Evolutionary conservation across 2,888 invertebrate species (phyloP).

Genomic region (Thysanoteuthis rhombus): DNA sequence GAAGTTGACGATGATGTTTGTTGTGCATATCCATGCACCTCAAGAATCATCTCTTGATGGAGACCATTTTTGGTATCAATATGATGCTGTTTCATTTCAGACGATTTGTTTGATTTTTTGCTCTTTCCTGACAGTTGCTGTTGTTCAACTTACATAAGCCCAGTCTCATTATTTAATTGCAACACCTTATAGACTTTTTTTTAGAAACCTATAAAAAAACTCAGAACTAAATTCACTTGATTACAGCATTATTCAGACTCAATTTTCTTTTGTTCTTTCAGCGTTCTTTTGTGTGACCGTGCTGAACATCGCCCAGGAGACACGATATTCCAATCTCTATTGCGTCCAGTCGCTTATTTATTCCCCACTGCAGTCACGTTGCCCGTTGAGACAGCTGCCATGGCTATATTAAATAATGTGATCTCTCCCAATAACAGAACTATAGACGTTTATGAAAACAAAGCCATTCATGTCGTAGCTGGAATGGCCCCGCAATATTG

Average conservation of each 20-base stretch:
- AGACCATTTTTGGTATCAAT: too few species aligned
- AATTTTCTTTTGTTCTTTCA: constrained; percentile 40
- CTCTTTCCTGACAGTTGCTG: too few species aligned
- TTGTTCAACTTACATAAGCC: too few species aligned
- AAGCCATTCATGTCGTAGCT: constrained; percentile 58
- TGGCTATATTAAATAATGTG: constrained; percentile 62
- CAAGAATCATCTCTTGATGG: too few species aligned
- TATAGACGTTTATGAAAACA: constrained; percentile 60
- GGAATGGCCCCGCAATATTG: constrained; percentile 38
- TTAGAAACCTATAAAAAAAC: too few species aligned
- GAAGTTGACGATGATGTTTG: too few species aligned
- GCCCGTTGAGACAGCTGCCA: constrained; percentile 58
- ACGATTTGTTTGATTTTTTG: too few species aligned
- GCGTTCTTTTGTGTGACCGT: constrained; percentile 62
- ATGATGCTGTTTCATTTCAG: too few species aligned
- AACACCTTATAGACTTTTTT: too few species aligned
- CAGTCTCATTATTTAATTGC: too few species aligned
- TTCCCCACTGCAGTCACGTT: constrained; percentile 63
- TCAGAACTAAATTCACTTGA: too few species aligned
- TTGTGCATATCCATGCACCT: too few species aligned
- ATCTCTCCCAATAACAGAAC: constrained; percentile 43
- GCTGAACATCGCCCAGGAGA: constrained; percentile 60
- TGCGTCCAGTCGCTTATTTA: constrained; percentile 58
- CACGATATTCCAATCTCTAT: constrained; percentile 46
- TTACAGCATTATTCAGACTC: background rate